Base-by-base conservation (phyloP, 2,888 invertebrate species). In the Drosophila aldrichi region DNA sequence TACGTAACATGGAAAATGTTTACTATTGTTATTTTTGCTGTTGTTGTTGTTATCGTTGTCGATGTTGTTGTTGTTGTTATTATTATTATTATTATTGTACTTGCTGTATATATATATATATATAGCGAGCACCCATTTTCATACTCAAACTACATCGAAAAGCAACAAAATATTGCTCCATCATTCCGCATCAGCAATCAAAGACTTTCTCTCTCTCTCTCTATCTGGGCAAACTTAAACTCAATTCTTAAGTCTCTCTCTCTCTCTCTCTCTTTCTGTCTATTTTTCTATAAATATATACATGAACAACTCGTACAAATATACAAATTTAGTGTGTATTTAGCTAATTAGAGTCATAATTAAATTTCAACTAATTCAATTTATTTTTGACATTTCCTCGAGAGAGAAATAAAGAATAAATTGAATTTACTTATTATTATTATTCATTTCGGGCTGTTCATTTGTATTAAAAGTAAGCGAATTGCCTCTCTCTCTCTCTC, bases 1-100 rank as follows among this genome's bases (percentile, higher is more conserved):
- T 86, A 88, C 80, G 81, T 87, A 86, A 85, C 79, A 40, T 69
- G 63, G 49, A 70, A 48, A 70, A 61, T 71, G 56, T 76, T 71
- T 58, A 72, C 62, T 72, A 56, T 72, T 60, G 14, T 40, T 64
- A 6, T 54, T 32, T n/a, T 38, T 29, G 5, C 48, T 18, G 46
- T 38, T 32, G 20, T 38, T 29, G 5, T 58, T 18, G 46, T 38
- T 20, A 3, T 40, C 20, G 22, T 32, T 9, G 29, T 9, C 22
- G 32, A 8, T 8, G 34, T 8, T 34, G 20, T 20, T 44, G 20
- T 20, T 44, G 20, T 34, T 22, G 8, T 34, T 44, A 7, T 2
- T 29, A 2, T 29, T 25, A 25, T 43, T 25, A n/a, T 46, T 43
- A n/a, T 34, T 49, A 29, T 34, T 40, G 38, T 68, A 22, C 51